A percentile compares a stretch with the other conserved stretches of the same genome.
Conservation (phyloP, 2,888 invertebrate species). For the Oscheius sp. region DNA sequence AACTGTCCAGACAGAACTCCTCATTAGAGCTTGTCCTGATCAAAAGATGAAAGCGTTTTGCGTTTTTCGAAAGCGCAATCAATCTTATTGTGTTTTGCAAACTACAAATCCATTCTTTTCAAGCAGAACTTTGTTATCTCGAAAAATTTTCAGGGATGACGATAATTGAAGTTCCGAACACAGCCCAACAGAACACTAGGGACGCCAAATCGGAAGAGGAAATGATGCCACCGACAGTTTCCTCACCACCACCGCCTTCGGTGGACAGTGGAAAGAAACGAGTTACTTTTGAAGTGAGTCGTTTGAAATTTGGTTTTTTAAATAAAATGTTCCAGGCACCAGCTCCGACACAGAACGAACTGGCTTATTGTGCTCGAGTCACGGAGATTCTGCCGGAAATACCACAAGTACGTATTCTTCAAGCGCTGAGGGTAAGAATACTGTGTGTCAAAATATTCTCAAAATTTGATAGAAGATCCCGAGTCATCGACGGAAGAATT, state of each 20-base stretch:
- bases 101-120: too few relatives aligned
- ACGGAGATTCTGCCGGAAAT: neutral
- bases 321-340: neutral
- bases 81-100: too few relatives aligned
- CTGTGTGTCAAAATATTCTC: neutral
- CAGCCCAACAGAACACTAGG: neutral
- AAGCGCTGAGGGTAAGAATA: neutral
- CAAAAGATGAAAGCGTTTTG: too few relatives aligned
- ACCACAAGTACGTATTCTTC: neutral
- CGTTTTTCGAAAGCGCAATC: too few relatives aligned
- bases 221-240: neutral
- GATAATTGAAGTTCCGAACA: slow-evolving; percentile 12
- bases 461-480: slow-evolving; percentile 14
- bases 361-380: neutral
- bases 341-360: neutral
- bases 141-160: slow-evolving; percentile 22
- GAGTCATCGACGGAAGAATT: neutral
- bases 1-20: too few relatives aligned
- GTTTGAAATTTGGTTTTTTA: too few relatives aligned
- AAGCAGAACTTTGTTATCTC: too few relatives aligned
- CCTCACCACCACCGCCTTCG: slow-evolving; percentile 3
- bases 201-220: slow-evolving; percentile 9
- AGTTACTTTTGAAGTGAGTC: neutral
- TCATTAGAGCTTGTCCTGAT: too few relatives aligned
- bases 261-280: neutral